phyloP scores from a whole-genome alignment of 2,113 vertebrate genomes.

The Noturus placidus region DNA sequence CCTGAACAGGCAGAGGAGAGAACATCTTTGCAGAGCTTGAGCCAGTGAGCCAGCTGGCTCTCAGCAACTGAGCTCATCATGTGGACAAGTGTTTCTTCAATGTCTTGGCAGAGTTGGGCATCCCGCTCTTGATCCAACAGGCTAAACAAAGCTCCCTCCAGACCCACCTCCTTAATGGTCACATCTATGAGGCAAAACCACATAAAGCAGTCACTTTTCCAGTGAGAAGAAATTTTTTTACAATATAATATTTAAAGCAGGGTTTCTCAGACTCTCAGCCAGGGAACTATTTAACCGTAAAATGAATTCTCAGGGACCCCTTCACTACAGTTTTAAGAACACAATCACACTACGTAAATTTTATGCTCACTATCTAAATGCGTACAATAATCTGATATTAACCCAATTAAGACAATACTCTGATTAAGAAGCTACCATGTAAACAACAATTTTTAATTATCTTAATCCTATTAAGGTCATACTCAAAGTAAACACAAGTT shows the following conservation, averaged over 20 bases:
- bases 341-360: not conserved
- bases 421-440: too few species aligned
- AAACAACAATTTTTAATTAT: too few species aligned
- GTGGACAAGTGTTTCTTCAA: conserved; percentile 85
- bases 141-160: conserved; percentile 87
- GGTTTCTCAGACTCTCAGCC: not conserved
- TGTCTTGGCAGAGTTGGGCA: conserved; percentile 77
- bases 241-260: not conserved
- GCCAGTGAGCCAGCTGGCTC: conserved; percentile 85
- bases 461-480: too few species aligned
- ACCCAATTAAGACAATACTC: too few species aligned
- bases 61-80: conserved; percentile 84
- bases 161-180: conserved; percentile 87
- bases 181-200: conserved; percentile 75
- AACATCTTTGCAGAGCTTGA: conserved; percentile 92
- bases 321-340: not conserved
- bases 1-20: conserved; percentile 87
- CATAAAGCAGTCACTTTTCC: not conserved
- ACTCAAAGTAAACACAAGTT: too few species aligned
- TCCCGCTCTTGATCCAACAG: conserved; percentile 89
- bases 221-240: not conserved
- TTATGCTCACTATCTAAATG: not conserved
- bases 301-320: not conserved
- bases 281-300: not conserved
- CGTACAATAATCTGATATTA: not conserved